phyloP scores from a whole-genome alignment of 2,797 vertebrate species.

The Otolemur crassicaudatus region DNA sequence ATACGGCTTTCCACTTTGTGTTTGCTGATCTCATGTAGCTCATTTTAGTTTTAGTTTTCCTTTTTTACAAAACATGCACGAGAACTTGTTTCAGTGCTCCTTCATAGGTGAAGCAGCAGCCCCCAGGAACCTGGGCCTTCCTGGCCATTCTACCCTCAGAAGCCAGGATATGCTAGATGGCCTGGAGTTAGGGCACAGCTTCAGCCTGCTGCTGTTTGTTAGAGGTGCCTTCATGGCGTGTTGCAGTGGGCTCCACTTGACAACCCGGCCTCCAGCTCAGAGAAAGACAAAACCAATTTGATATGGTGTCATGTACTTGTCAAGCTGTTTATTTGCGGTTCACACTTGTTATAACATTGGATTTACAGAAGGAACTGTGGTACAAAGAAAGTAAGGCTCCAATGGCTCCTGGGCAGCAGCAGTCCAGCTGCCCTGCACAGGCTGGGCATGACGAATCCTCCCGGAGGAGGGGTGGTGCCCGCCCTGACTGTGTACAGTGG shows the following conservation, averaged over 20 bases:
- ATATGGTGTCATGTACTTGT: conserved; percentile 64
- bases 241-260: not conserved
- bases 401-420: conserved; percentile 78
- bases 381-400: conserved; percentile 82
- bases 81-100: not conserved
- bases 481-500: not conserved
- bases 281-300: conserved; percentile 68
- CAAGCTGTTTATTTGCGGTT: conserved; percentile 87
- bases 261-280: not conserved
- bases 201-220: not conserved
- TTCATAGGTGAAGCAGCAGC: not conserved
- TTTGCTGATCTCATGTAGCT: not conserved
- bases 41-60: not conserved
- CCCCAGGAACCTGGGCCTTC: fast-evolving
- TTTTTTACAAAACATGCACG: not conserved
- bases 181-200: fast-evolving
- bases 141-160: not conserved
- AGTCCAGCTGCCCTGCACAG: conserved; percentile 82
- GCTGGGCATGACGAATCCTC: conserved; percentile 64
- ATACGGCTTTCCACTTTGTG: not conserved
- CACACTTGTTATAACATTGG: conserved; percentile 84
- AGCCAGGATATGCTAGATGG: not conserved
- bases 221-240: not conserved
- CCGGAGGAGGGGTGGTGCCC: conserved; percentile 41
- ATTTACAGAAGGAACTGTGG: conserved; percentile 86